Conservation (phyloP, 2,888 invertebrate genomes). For the Resseliella maxima region DNA sequence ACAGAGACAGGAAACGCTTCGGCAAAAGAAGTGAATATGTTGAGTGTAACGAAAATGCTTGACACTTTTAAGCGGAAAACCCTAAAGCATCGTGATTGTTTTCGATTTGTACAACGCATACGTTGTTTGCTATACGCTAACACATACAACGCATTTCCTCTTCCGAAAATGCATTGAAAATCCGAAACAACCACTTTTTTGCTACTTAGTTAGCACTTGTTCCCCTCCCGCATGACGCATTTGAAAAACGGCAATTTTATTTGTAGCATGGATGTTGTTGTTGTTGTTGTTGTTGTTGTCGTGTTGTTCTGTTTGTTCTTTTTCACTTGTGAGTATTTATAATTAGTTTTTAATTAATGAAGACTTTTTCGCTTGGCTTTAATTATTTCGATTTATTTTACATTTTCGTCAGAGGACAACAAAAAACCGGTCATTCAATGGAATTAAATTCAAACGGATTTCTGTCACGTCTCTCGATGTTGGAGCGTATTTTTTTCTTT, state of each 20-base stretch:
- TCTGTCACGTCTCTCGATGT: conserved; percentile 31
- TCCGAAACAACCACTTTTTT: neutral
- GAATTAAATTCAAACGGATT: conserved; percentile 42
- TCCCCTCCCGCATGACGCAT: neutral
- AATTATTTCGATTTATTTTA: conserved; percentile 2
- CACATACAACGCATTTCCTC: neutral
- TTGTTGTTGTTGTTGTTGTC: conserved; percentile 7
- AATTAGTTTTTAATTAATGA: conserved; percentile 50
- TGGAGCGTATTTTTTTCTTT: neutral
- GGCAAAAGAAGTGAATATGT: neutral
- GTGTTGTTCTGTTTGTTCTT: neutral
- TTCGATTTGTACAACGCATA: neutral
- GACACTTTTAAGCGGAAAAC: conserved; percentile 45
- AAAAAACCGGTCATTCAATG: neutral
- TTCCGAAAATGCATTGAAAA: neutral
- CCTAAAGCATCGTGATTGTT: conserved; percentile 38
- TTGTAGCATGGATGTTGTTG: neutral
- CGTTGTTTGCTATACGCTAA: neutral
- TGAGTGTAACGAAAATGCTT: neutral
- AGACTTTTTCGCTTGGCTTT: conserved; percentile 33
- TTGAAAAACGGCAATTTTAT: neutral
- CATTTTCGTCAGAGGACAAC: neutral
- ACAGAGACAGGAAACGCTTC: neutral
- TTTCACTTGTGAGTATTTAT: conserved; percentile 25
- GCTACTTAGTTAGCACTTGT: no score